These are phyloP conservation scores for Steinernema scapterisci DNA, from an alignment of 2,888 invertebrate species.

Conservation along the genomic window DNA sequence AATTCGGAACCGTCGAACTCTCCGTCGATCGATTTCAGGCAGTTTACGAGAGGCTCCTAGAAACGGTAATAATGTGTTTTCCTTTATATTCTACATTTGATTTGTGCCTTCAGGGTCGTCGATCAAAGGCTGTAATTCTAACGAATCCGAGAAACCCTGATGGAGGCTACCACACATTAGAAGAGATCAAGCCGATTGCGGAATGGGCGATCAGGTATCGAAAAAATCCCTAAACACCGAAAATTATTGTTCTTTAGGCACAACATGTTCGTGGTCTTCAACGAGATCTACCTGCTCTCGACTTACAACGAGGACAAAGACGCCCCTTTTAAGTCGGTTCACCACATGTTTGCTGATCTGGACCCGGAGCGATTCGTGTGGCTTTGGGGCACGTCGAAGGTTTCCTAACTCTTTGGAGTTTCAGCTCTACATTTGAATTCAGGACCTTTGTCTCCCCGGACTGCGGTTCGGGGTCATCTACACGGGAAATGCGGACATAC, in stretches of 20 bases:
- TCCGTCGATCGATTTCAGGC: slow-evolving; percentile 47
- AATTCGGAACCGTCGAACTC: slow-evolving; percentile 34
- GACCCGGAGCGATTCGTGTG: slow-evolving; percentile 43
- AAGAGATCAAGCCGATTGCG: slow-evolving; percentile 48
- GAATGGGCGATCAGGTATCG: slow-evolving; percentile 43
- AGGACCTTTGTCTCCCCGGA: slow-evolving; percentile 51
- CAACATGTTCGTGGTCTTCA: slow-evolving; percentile 46
- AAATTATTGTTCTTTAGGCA: slow-evolving; percentile 23
- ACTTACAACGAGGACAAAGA: slow-evolving; percentile 45
- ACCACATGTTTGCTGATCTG: slow-evolving; percentile 40
- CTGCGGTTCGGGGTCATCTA: slow-evolving; percentile 47
- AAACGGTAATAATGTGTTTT: not conserved
- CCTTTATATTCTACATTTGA: too few relatives aligned
- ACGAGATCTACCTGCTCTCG: slow-evolving; percentile 49
- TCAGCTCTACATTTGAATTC: not conserved
- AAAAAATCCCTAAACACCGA: not conserved
- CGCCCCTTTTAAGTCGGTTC: slow-evolving; percentile 44
- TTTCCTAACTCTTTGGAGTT: not conserved
- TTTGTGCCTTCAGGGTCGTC: slow-evolving; percentile 24
- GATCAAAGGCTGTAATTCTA: slow-evolving; percentile 45
- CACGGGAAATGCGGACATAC: slow-evolving; percentile 41
- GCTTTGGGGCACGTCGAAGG: slow-evolving; percentile 50
- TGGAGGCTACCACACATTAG: slow-evolving; percentile 48
- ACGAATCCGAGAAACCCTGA: slow-evolving; percentile 53
- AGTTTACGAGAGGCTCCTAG: slow-evolving; percentile 34